These are phyloP conservation scores for Drosophila leontia DNA, from an alignment of 1,140 invertebrate species.

Conservation along the genomic window DNA sequence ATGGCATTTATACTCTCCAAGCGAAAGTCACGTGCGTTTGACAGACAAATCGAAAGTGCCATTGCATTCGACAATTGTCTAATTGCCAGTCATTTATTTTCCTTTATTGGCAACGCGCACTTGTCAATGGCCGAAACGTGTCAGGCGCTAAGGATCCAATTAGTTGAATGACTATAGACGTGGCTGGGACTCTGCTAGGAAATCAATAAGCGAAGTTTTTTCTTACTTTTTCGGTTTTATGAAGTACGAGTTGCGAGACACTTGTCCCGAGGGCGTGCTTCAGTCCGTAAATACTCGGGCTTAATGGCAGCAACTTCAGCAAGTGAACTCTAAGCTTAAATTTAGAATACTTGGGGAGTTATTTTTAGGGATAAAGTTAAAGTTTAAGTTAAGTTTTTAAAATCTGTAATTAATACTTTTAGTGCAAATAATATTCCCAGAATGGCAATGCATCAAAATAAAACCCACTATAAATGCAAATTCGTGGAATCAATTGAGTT, in stretches of 20 bases:
- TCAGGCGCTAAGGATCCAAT: constrained; percentile 56
- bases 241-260: constrained; percentile 13
- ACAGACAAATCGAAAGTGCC: constrained; percentile 69
- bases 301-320: constrained; percentile 22
- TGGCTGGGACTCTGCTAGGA: constrained; percentile 20
- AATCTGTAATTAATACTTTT: too few relatives aligned
- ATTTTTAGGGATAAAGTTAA: constrained; percentile 6
- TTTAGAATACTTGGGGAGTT: background rate
- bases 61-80: constrained; percentile 54
- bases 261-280: constrained; percentile 41
- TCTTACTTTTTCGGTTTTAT: background rate
- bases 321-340: constrained; percentile 18
- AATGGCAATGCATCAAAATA: background rate
- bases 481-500: constrained; percentile 19
- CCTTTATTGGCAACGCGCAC: constrained; percentile 37
- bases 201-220: constrained; percentile 32
- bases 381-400: too few relatives aligned
- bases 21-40: constrained; percentile 75
- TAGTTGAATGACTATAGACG: constrained; percentile 27
- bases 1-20: constrained; percentile 8
- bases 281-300: constrained; percentile 22
- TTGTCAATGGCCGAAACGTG: constrained; percentile 73
- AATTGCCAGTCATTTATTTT: constrained; percentile 75
- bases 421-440: too few relatives aligned
- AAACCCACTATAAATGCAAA: background rate